Base-by-base conservation (phyloP, 1,140 invertebrate genomes). In the Penaeus chinensis region DNA sequence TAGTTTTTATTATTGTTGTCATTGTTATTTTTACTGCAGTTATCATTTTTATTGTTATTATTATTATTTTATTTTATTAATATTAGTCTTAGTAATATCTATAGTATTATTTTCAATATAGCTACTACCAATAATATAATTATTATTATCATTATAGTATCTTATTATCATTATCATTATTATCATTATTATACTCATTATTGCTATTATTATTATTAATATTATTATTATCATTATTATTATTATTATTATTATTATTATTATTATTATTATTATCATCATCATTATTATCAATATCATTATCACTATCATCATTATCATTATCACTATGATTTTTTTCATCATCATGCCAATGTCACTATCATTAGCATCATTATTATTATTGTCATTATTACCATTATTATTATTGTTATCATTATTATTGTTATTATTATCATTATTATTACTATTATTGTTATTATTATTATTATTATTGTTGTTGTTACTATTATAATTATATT, bases 241-340 rank as follows among this genome's bases (percentile, higher is more conserved):
- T 76, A 19, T 19, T 76, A 19, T 19, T 76, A 76, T 76, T 76
- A 76, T 76, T 76, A 76, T 76, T 76, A 76, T 76, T 76, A 76
- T 76, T 76, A 76, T 76, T 76, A 76, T 76, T 76, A 76, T 76
- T 76, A 76, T 76, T 76, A 76, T 76, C 27, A 76, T 76, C 27
- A 76, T 76, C 27, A 76, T 76, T 76, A 76, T 76, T 32, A 76
- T 76, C 27, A 76, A 19, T 32, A 76, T 76, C 27, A 76, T 76
- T 32, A 76, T 76, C 27, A 76, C 27, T 76, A 76, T 76, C 27
- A 76, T 76, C 27, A 76, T 76, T 32, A 76, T 76, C 27, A 76
- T 76, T 32, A 76, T 76, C 27, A 76, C 27, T 32, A 76, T 76
- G 13, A 76, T 76, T 32, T 19, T 19, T 32, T 19, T 19, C 27